Evolutionary conservation across 2,113 vertebrate species (phyloP).

Genomic region (Albula glossodonta): DNA sequence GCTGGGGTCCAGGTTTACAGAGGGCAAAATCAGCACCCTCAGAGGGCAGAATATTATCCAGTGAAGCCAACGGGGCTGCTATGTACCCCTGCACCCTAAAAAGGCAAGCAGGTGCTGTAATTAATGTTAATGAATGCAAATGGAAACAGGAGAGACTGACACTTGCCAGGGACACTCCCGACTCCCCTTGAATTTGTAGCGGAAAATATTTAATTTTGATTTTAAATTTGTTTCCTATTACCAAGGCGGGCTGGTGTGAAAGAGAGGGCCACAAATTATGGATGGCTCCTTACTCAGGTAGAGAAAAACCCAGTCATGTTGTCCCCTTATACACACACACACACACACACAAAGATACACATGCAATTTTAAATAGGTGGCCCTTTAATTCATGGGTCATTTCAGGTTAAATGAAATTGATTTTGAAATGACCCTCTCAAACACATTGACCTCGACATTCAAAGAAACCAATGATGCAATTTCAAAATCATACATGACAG

Average conservation of each 20-base stretch:
- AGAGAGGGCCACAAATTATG: background rate
- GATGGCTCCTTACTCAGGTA: background rate
- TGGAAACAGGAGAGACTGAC: conserved; percentile 37
- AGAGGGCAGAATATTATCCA: background rate
- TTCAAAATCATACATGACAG: too few relatives aligned
- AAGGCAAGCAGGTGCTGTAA: background rate
- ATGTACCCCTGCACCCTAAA: background rate
- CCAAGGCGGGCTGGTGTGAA: background rate
- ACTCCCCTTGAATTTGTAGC: conserved; percentile 45
- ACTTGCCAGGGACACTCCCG: conserved; percentile 26
- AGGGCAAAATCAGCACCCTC: background rate
- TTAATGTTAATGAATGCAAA: conserved; percentile 53
- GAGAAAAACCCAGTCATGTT: too few relatives aligned
- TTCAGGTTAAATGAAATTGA: too few relatives aligned
- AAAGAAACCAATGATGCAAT: too few relatives aligned
- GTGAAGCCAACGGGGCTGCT: background rate
- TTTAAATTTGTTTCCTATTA: conserved; percentile 33
- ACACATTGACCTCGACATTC: too few relatives aligned
- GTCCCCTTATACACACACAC: background rate
- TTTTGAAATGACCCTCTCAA: too few relatives aligned
- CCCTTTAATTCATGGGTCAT: too few relatives aligned
- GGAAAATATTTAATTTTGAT: conserved; percentile 57
- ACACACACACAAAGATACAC: background rate
- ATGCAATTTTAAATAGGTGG: background rate
- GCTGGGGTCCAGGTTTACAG: background rate